Conservation (phyloP, 2,113 vertebrate genomes). For the Chlorodrepanis virens region DNA sequence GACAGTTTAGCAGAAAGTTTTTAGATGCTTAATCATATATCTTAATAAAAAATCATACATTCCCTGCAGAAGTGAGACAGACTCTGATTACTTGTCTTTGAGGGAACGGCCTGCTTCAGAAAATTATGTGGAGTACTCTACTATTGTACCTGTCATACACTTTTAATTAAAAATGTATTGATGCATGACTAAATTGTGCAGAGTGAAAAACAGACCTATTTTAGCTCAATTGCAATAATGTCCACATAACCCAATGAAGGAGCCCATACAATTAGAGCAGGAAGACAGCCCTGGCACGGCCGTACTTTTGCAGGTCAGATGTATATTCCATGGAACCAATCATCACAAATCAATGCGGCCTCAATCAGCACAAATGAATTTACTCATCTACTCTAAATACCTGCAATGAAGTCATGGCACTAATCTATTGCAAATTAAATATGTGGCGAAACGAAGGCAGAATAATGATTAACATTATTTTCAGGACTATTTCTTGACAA, state of each 20-base stretch:
- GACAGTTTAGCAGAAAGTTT: constrained; percentile 27
- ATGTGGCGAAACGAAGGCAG: constrained; percentile 10
- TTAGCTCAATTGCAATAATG: constrained; percentile 56
- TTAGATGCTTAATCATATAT: constrained; percentile 30
- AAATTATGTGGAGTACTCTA: constrained; percentile 67
- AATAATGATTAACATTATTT: constrained; percentile 36
- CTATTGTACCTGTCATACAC: constrained; percentile 73
- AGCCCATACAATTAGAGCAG: constrained; percentile 31
- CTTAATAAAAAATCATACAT: constrained; percentile 52
- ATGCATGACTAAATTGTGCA: constrained; percentile 70
- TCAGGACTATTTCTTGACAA: not conserved
- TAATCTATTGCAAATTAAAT: constrained; percentile 56
- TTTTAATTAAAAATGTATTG: constrained; percentile 80
- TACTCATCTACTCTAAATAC: constrained; percentile 60
- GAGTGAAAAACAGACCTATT: constrained; percentile 68
- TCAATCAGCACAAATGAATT: constrained; percentile 51
- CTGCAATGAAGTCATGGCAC: constrained; percentile 41
- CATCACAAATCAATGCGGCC: constrained; percentile 51
- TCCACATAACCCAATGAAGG: constrained; percentile 47
- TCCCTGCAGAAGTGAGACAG: constrained; percentile 20
- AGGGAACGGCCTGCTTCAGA: constrained; percentile 55
- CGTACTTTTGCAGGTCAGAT: constrained; percentile 5
- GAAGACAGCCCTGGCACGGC: not conserved
- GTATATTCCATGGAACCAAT: not conserved
- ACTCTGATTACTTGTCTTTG: constrained; percentile 65